Conservation (phyloP, 2,888 invertebrate genomes). For the Harmothoe impar region DNA sequence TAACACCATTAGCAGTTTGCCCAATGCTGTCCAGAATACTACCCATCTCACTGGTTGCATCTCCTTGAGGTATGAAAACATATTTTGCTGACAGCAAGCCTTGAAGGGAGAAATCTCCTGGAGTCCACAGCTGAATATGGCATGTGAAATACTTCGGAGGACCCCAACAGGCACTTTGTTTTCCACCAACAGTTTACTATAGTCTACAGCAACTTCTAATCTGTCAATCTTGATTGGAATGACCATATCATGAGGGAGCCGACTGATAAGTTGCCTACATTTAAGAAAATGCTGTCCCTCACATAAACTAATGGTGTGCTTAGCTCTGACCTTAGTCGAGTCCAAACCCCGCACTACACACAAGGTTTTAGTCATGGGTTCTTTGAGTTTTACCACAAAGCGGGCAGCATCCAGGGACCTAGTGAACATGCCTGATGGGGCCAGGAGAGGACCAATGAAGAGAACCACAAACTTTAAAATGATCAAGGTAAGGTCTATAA, state of each 20-base stretch:
- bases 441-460: conserved; percentile 78
- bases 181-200: conserved; percentile 70
- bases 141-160: conserved; percentile 62
- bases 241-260: conserved; percentile 20
- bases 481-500: conserved; percentile 78
- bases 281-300: neutral
- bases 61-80: conserved; percentile 6
- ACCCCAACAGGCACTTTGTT: conserved; percentile 71
- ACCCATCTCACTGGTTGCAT: conserved; percentile 68
- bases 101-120: conserved; percentile 78
- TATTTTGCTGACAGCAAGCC: conserved; percentile 78
- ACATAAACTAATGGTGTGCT: conserved; percentile 34
- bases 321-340: neutral
- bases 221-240: conserved; percentile 59
- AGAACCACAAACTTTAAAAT: conserved; percentile 78
- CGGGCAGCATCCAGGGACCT: conserved; percentile 75
- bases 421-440: conserved; percentile 77
- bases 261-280: neutral
- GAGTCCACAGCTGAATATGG: conserved; percentile 78
- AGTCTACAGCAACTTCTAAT: conserved; percentile 71
- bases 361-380: conserved; percentile 69
- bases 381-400: conserved; percentile 77
- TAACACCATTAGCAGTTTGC: conserved; percentile 74
- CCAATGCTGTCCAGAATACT: conserved; percentile 73
- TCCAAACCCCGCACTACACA: conserved; percentile 22